phyloP scores from a whole-genome alignment of 1,140 invertebrate genomes.

The Sinonovacula constricta region DNA sequence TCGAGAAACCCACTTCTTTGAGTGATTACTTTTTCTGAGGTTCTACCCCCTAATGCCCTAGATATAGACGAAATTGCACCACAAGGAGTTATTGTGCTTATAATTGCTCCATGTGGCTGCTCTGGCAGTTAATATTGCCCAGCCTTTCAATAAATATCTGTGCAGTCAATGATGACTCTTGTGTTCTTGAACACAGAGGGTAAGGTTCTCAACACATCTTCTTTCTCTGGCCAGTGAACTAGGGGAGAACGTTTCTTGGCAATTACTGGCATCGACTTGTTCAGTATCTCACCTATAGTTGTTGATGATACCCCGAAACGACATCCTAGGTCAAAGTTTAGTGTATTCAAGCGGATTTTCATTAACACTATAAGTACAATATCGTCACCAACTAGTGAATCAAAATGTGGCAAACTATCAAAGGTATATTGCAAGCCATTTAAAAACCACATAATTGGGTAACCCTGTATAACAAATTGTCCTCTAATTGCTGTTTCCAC shows the following conservation, averaged over 20 bases:
- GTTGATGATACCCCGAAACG: conserved; percentile 5
- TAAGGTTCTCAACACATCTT: conserved; percentile 5
- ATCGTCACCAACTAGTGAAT: neutral
- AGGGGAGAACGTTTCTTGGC: conserved; percentile 5
- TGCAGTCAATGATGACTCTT: conserved; percentile 39
- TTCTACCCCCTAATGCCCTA: conserved; percentile 73
- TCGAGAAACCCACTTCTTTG: conserved; percentile 66
- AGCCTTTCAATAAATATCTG: conserved; percentile 31
- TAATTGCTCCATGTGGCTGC: conserved; percentile 64
- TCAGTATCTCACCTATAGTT: neutral
- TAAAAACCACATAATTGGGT: conserved; percentile 6
- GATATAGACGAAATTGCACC: conserved; percentile 77
- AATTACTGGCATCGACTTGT: neutral
- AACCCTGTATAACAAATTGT: too few relatives aligned
- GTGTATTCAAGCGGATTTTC: conserved; percentile 6
- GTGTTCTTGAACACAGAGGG: conserved; percentile 7
- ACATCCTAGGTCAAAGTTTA: conserved; percentile 10
- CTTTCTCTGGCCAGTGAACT: conserved; percentile 17
- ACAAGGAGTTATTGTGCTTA: conserved; percentile 76
- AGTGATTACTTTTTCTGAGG: conserved; percentile 75
- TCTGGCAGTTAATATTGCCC: conserved; percentile 16
- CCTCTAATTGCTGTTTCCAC: too few relatives aligned
- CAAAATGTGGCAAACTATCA: neutral
- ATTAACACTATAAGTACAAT: conserved; percentile 10
- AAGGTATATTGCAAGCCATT: conserved; percentile 1